phyloP scores from a whole-genome alignment of 2,113 vertebrate genomes.

The Hippocampus mohnikei region DNA sequence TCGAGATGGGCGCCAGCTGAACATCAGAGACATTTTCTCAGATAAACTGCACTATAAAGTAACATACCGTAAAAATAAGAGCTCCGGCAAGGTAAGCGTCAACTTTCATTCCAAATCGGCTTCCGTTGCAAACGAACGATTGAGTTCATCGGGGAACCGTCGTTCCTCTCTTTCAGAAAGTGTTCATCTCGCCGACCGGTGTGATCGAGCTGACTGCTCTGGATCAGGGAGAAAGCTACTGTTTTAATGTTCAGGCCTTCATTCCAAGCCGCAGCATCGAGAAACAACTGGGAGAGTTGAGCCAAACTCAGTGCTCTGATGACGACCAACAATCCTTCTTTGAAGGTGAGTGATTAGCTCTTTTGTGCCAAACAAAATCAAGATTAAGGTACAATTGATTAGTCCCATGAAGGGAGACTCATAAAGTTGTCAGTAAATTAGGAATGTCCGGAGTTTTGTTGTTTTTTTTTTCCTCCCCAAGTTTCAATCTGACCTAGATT shows the following conservation, averaged over 20 bases:
- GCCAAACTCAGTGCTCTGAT: conserved; percentile 64
- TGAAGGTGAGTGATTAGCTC: conserved; percentile 21
- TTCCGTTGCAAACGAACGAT: neutral
- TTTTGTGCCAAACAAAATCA: neutral
- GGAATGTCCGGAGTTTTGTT: neutral
- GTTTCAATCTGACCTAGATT: neutral
- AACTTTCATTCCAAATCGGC: neutral
- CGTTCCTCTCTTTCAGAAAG: conserved; percentile 71
- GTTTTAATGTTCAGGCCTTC: conserved; percentile 79
- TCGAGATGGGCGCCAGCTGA: conserved; percentile 60
- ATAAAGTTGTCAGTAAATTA: neutral
- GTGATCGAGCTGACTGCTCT: conserved; percentile 62
- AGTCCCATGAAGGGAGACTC: too few species aligned
- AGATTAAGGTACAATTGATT: too few species aligned
- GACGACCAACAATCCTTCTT: conserved; percentile 15
- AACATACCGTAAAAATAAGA: conserved; percentile 79
- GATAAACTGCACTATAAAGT: conserved; percentile 78
- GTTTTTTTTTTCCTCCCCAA: too few species aligned
- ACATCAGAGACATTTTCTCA: conserved; percentile 79
- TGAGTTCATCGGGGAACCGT: neutral
- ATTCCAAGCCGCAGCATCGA: conserved; percentile 61
- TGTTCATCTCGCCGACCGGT: conserved; percentile 43
- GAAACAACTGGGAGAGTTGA: conserved; percentile 73
- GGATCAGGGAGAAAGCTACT: conserved; percentile 79
- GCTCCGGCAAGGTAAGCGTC: conserved; percentile 80